Base-by-base conservation (phyloP, 2,797 vertebrate genomes). In the Gadopsis bispinosus region DNA sequence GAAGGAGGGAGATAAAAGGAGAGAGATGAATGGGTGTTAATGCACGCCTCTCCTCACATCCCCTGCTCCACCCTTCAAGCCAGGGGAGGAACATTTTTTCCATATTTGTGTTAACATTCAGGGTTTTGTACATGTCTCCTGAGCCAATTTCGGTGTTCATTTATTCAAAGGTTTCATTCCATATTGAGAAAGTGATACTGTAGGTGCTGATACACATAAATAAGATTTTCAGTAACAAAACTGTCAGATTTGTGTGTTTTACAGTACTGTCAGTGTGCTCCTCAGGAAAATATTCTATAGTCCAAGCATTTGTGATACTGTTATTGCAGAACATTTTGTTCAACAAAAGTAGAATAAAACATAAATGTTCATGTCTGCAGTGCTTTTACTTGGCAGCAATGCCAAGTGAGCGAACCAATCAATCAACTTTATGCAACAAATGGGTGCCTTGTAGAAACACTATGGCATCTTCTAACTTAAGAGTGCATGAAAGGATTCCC, bases 11-110 rank as follows among this genome's bases (percentile, higher is more conserved):
- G 79, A 91, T 77, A 88, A 89, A 88, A 82, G 79, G 50, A 75
- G 75, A 74, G 74, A 87, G 88, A 90, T 87, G 67, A 88, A 92
- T 87, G 83, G 70, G 77, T 89, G 84, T 89, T 90, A 92, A 88
- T 86, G 69, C 69, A 73, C 29, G 66, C 60, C 83, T 91, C 83
- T 89, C 85, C 87, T 90, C 87, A 85, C 83, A 78, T 87, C 73
- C 69, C 72, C 75, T 53, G 10, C 69, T 45, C 64, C 69, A 81
- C 80, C 76, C 77, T 87, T 61, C 51, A 47, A 73, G 67, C 64
- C 31, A 68, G 74, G 51, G 79, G 60, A 87, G 75, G 85, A 89
- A 80, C 60, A 85, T 80, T 81, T 87, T 83, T 87, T 87, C 83
- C 81, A 89, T 88, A 78, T 84, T 88, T 89, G 67, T 81, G 73